These are phyloP conservation scores for Dendrolimus houi DNA, from an alignment of 2,888 invertebrate species.

Conservation along the genomic window DNA sequence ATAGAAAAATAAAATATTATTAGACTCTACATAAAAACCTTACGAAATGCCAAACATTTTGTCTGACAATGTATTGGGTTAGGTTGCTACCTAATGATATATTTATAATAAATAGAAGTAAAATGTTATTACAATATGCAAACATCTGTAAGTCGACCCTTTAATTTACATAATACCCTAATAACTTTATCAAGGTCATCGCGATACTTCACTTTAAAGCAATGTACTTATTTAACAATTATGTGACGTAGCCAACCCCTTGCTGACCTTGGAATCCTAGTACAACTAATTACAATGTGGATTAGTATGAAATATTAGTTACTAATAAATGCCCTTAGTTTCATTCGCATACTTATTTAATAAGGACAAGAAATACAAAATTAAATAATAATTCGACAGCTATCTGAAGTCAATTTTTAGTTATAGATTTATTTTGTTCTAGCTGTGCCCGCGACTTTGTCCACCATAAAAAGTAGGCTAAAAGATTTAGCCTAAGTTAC, in stretches of 20 bases:
- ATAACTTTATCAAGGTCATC: constrained; percentile 2
- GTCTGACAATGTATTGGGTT: too few species aligned
- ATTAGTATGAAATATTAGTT: not conserved
- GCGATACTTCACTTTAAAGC: not conserved
- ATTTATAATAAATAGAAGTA: too few species aligned
- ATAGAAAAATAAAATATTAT: too few species aligned
- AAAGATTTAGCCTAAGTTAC: too few species aligned
- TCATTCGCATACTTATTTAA: not conserved
- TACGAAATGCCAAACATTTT: too few species aligned
- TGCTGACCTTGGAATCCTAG: not conserved
- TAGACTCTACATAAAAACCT: too few species aligned
- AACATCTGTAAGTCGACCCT: not conserved
- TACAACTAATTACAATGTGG: not conserved
- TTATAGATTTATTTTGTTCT: not conserved
- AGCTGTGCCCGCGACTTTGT: not conserved
- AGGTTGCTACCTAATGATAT: too few species aligned
- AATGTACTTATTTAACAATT: constrained; percentile 1
- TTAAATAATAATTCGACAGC: not conserved
- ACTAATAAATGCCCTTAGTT: not conserved
- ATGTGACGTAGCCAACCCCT: not conserved
- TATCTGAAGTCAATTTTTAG: not conserved
- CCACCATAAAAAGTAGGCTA: not conserved
- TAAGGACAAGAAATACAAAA: not conserved
- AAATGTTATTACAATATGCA: too few species aligned
- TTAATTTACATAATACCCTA: constrained; percentile 1